Base-by-base conservation (phyloP, 1,140 invertebrate genomes). In the Drosophila cardini region DNA sequence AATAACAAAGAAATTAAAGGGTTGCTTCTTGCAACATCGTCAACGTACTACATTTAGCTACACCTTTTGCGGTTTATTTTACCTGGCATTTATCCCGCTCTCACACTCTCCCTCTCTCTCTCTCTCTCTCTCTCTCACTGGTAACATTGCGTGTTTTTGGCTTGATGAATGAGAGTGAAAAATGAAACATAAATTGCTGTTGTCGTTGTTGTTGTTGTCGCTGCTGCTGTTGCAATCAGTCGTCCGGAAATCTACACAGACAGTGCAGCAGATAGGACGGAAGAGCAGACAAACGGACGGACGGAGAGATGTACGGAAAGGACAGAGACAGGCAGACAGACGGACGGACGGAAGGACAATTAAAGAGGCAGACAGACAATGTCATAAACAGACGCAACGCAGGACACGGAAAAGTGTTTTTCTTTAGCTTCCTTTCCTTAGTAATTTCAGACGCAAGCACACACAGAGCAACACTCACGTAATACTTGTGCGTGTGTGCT, bases 111-210 rank as follows among this genome's bases (percentile, higher is more conserved):
- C 21, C 0, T n/a, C 15, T 8, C 2, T 34, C 8, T 13, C 1
- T 58, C 40, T 32, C 11, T 30, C 2, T 30, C 26, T 45, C 2
- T n/a, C 21, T 32, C 38, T 10, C 32, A 52, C 72, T 26, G 69
- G 74, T 52, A 18, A 34, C 34, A 50, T 89, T 83, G 83, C 83
- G 84, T 87, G 83, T 71, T 80, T 76, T 76, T 71, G 76, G 68
- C 65, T 70, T 89, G 84, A 87, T 87, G 84, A 87, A 87, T 87
- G 83, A 89, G 80, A 85, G 79, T 87, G 83, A 87, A 87, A 76
- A 86, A 82, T 77, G 78, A 87, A 87, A 87, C 78, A 86, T 85
- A 76, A 76, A 65, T 77, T 75, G 68, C 42, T 55, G 71, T 71
- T 65, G 68, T 36, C 38, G 36, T 8, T 68, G 64, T 71, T 65